A percentile compares a stretch with the other conserved stretches of the same genome.
Conservation (phyloP, 2,797 vertebrate species). For the Glyptemys insculpta region DNA sequence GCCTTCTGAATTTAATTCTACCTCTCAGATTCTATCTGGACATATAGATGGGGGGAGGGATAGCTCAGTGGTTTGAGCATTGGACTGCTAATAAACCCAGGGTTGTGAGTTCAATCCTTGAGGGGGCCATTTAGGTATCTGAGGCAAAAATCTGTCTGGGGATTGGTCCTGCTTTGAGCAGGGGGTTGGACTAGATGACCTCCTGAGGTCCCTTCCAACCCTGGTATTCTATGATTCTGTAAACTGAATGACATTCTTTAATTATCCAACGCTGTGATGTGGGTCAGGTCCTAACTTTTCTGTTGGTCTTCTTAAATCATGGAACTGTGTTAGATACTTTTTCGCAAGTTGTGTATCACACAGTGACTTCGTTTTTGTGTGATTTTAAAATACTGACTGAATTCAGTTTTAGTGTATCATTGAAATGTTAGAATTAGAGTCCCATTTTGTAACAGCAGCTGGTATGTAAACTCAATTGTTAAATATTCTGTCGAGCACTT, state of each 20-base stretch:
- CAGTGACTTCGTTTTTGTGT: background rate
- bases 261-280: background rate
- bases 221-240: too few species aligned
- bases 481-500: background rate
- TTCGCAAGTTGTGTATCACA: background rate
- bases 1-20: background rate
- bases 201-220: too few species aligned
- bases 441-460: background rate
- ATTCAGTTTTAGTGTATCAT: background rate
- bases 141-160: too few species aligned
- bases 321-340: background rate
- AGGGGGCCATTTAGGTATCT: too few species aligned
- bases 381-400: background rate
- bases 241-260: background rate
- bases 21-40: background rate
- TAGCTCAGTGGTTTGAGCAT: too few species aligned
- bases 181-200: too few species aligned
- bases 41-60: background rate
- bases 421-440: background rate
- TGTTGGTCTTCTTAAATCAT: background rate
- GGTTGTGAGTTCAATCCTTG: too few species aligned
- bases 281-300: background rate
- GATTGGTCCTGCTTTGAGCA: too few species aligned
- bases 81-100: too few species aligned
- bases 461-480: background rate